Base-by-base conservation (phyloP, 1,140 invertebrate species). In the Ruditapes philippinarum region DNA sequence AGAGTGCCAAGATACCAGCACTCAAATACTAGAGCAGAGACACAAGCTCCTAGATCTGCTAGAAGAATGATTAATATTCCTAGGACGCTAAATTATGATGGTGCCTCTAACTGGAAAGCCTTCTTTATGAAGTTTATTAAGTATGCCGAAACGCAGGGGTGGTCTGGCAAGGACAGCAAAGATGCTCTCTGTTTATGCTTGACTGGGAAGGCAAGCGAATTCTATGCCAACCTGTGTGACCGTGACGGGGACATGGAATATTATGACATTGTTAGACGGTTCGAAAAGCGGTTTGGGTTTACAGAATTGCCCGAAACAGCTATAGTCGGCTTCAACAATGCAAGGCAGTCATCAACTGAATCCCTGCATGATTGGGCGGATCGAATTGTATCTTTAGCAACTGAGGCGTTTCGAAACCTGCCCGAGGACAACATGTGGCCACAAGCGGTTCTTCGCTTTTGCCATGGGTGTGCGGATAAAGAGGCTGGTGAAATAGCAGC, bases 231-330 rank as follows among this genome's bases (percentile, higher is more conserved):
- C 11, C 19, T 87, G 14, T 22, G 28, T 25, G 84, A 87, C 2
- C 14, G 51, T 11, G 60, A 65, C 33, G 0, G n/a, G 0, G 36
- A 49, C 19, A 2, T 79, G 40, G 19, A n/a, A 31, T 81, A 60
- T 38, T 38, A 0, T 28, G 78, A 81, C 28, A 0, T 81, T 1
- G 45, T 81, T 7, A 57, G 60, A 19, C 17, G 49, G 5, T 54
- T 88, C 1, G 57, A 74, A 33, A 57, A 81, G 49, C 42, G 86
- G 7, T 88, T 81, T 60, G 65, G 86, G 7, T 54, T 31, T 33
- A 54, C 25, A 25, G 86, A 88, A 54, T 25, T 82, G 4, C 28
- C 60, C 0, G 86, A 80, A 70, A 81, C 86, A 19, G 28, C 78
- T 22, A 36, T 51, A 33, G 36, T 70, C 0, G 45, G 49, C 22